Evolutionary conservation across 2,888 invertebrate species (phyloP).

Genomic region (Lacanobia oleracea): DNA sequence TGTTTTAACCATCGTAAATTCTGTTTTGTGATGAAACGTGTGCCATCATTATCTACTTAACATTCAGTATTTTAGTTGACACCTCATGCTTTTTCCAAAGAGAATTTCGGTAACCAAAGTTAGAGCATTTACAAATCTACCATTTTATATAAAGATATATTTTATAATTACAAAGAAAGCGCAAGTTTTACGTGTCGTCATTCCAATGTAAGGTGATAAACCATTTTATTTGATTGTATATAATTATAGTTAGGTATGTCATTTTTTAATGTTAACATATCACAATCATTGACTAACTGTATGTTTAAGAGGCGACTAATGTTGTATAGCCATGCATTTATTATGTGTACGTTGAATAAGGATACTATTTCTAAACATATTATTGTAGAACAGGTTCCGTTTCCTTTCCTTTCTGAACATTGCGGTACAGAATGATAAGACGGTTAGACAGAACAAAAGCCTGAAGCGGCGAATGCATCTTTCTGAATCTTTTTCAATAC

Average conservation of each 20-base stretch:
- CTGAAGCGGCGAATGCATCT: neutral
- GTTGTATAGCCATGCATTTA: constrained; percentile 50
- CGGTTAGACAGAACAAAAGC: neutral
- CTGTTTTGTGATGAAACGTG: constrained; percentile 67
- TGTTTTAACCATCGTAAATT: constrained; percentile 24
- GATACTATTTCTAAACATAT: constrained; percentile 3
- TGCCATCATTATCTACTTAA: constrained; percentile 67
- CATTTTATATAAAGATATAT: constrained; percentile 50
- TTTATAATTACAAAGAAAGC: constrained; percentile 34
- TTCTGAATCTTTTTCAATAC: neutral
- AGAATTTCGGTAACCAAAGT: constrained; percentile 72
- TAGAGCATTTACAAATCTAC: constrained; percentile 54
- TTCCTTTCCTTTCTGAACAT: neutral
- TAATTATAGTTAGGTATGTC: constrained; percentile 50
- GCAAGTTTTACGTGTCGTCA: constrained; percentile 50
- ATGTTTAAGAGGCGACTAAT: constrained; percentile 43
- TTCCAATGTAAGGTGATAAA: constrained; percentile 61
- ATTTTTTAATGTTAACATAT: constrained; percentile 62
- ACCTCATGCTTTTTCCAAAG: constrained; percentile 75
- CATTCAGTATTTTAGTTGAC: constrained; percentile 59
- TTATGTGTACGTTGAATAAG: constrained; percentile 31
- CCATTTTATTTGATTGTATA: constrained; percentile 55
- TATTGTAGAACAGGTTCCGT: constrained; percentile 8
- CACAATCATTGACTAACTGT: constrained; percentile 50
- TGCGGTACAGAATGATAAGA: neutral